phyloP scores from a whole-genome alignment of 2,888 invertebrate species.

The Xanthostigma xanthostigma region DNA sequence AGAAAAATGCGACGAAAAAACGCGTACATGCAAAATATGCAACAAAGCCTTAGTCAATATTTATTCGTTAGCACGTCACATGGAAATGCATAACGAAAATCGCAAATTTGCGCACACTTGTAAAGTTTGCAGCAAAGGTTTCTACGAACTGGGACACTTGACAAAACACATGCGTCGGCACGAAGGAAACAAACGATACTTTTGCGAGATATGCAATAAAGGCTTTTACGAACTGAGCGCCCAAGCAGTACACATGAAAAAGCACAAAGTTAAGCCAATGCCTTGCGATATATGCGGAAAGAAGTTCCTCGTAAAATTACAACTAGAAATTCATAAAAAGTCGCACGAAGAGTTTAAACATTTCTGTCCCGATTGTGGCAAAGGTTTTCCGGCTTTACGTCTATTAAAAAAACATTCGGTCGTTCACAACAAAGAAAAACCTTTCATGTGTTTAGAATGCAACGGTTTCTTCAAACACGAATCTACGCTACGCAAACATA shows the following conservation, averaged over 20 bases:
- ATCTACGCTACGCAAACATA: background rate
- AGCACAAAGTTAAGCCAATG: background rate
- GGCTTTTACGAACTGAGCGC: background rate
- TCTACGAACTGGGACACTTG: constrained; percentile 32
- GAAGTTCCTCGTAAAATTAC: background rate
- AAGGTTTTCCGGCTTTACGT: background rate
- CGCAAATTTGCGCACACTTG: constrained; percentile 23
- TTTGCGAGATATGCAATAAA: background rate
- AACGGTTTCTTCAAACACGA: background rate
- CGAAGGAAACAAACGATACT: constrained; percentile 7
- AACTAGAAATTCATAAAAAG: background rate
- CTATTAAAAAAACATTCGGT: background rate
- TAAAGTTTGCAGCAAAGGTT: constrained; percentile 28
- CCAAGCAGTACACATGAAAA: background rate
- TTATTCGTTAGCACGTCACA: constrained; percentile 1
- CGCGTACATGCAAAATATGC: constrained; percentile 2
- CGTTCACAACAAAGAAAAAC: background rate
- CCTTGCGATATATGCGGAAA: background rate
- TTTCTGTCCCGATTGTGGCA: background rate
- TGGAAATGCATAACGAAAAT: constrained; percentile 2
- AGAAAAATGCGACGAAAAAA: constrained; percentile 3
- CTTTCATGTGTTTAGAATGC: background rate
- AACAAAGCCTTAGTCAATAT: constrained; percentile 1
- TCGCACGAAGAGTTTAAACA: background rate
- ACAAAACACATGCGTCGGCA: constrained; percentile 32